phyloP scores from a whole-genome alignment of 2,888 invertebrate species.

The Griposia aprilina region DNA sequence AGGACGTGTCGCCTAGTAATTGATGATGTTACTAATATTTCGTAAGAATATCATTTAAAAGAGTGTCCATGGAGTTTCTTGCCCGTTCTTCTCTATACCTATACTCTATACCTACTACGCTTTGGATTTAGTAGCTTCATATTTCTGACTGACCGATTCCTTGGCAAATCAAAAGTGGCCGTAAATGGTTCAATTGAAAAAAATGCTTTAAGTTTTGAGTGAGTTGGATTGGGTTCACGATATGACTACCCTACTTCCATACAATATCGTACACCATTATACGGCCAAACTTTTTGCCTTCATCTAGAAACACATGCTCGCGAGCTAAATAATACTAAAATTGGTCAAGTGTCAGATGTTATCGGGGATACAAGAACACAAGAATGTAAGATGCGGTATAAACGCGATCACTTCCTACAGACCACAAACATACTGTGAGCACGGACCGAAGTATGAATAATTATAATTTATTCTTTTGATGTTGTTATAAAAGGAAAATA shows the following conservation, averaged over 20 bases:
- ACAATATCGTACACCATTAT: not conserved
- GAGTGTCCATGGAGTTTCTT: not conserved
- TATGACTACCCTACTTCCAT: not conserved
- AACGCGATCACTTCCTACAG: not conserved
- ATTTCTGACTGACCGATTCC: not conserved
- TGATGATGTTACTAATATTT: no score
- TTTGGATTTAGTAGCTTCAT: not conserved
- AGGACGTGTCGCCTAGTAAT: no score
- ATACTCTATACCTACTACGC: no score
- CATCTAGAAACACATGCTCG: not conserved
- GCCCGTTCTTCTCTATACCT: not conserved
- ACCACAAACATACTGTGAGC: not conserved
- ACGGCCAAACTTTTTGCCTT: not conserved
- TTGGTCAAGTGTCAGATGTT: not conserved
- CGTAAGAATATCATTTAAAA: no score
- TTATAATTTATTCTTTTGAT: slow-evolving; percentile 21
- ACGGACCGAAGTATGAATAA: slow-evolving; percentile 10
- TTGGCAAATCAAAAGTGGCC: not conserved
- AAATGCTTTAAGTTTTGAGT: not conserved
- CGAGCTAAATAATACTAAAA: not conserved
- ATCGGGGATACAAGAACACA: not conserved
- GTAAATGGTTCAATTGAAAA: not conserved
- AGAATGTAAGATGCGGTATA: not conserved
- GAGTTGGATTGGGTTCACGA: not conserved
- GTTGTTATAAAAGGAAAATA: slow-evolving; percentile 21